Percentiles rank a stretch among this genome's conserved stretches.
Evolutionary conservation across 2,888 invertebrate genomes (phyloP).

Genomic region (Chelonus formosanus): DNA sequence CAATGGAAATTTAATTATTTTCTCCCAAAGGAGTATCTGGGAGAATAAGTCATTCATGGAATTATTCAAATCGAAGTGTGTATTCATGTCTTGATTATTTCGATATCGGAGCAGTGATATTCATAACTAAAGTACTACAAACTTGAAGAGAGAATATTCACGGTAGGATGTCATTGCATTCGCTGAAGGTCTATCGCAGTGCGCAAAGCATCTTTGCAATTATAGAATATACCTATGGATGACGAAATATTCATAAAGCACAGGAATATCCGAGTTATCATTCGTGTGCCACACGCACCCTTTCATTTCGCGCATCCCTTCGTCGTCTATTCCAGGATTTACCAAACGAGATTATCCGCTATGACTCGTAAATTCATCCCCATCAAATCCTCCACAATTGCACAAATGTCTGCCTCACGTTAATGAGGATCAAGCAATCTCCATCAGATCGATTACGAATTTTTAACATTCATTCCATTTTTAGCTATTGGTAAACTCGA

Average conservation of each 20-base stretch:
- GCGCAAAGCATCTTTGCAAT: too few species aligned
- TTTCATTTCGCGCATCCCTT: slow-evolving; percentile 11
- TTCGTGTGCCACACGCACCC: slow-evolving; percentile 34
- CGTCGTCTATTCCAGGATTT: slow-evolving; percentile 22
- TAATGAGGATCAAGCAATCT: slow-evolving; percentile 7
- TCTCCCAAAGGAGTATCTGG: slow-evolving; percentile 42
- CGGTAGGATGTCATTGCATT: too few species aligned
- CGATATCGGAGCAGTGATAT: slow-evolving; percentile 16
- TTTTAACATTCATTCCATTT: slow-evolving; percentile 4
- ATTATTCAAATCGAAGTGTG: slow-evolving; percentile 50
- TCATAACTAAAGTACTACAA: not conserved
- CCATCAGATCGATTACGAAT: slow-evolving; percentile 18
- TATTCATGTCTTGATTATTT: slow-evolving; percentile 48
- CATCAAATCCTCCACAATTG: slow-evolving; percentile 23
- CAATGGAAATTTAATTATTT: slow-evolving; percentile 47
- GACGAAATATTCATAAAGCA: not conserved
- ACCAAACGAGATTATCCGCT: slow-evolving; percentile 24
- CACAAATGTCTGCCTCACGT: slow-evolving; percentile 14
- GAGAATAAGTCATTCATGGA: slow-evolving; percentile 43
- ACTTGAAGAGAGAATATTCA: too few species aligned
- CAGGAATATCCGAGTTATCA: slow-evolving; percentile 28
- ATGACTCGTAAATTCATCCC: slow-evolving; percentile 26
- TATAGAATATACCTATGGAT: slow-evolving; percentile 24
- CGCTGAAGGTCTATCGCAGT: too few species aligned
- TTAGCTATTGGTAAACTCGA: too few species aligned